These are phyloP conservation scores for Scelioninae gen. 2 DNA, from an alignment of 2,888 invertebrate genomes.

Conservation along the genomic window DNA sequence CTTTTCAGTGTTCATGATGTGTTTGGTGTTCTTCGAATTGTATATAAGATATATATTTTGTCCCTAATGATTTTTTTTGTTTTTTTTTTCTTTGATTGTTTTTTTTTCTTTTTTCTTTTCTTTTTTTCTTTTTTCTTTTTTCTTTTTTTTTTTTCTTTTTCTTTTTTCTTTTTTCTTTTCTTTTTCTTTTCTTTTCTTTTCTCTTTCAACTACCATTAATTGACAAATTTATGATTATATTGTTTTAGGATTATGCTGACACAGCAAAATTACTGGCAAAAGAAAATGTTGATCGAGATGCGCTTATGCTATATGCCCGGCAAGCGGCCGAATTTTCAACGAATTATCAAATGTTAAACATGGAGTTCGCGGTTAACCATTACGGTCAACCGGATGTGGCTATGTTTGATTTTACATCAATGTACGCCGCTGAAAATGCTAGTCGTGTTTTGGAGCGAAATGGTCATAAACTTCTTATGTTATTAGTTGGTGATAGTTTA, in stretches of 20 bases:
- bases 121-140: no score
- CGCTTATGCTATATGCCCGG: slow-evolving; percentile 91
- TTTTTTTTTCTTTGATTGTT: no score
- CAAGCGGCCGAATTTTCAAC: slow-evolving; percentile 97
- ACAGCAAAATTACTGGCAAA: slow-evolving; percentile 90
- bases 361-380: slow-evolving; percentile 98
- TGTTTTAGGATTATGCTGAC: slow-evolving; percentile 88
- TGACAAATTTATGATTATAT: neutral
- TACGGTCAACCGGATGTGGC: slow-evolving; percentile 98
- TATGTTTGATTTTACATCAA: slow-evolving; percentile 99
- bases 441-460: slow-evolving; percentile 86
- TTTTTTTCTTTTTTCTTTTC: no score
- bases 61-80: no score
- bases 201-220: no score
- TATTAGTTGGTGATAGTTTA: slow-evolving; percentile 96
- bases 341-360: slow-evolving; percentile 87
- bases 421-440: slow-evolving; percentile 98
- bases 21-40: no score
- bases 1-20: no score
- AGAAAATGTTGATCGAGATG: slow-evolving; percentile 93
- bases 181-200: no score
- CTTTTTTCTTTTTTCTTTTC: no score
- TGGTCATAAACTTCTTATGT: slow-evolving; percentile 89
- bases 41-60: no score
- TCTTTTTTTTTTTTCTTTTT: no score